phyloP scores from a whole-genome alignment of 1,140 invertebrate species.

The Drosophila nikananu region DNA sequence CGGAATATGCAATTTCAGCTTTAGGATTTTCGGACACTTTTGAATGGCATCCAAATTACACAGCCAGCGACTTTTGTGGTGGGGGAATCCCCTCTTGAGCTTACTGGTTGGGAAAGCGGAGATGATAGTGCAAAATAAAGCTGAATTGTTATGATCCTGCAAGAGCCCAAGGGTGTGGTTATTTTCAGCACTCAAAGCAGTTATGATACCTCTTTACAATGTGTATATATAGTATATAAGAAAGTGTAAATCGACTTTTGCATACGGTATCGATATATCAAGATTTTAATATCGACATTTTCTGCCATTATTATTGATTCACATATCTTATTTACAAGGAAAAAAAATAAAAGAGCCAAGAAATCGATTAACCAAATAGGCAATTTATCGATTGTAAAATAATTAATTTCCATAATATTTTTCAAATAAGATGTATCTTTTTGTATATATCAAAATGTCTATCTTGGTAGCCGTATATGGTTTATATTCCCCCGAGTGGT shows the following conservation, averaged over 20 bases:
- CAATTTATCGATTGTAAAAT: not conserved
- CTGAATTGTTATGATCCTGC: slow-evolving; percentile 10
- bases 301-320: too few relatives aligned
- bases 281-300: too few relatives aligned
- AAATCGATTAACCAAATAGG: not conserved
- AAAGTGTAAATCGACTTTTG: too few relatives aligned
- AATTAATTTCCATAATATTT: not conserved
- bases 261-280: too few relatives aligned
- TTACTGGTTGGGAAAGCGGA: not conserved
- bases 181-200: not conserved
- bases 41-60: slow-evolving; percentile 62
- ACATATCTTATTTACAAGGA: too few relatives aligned
- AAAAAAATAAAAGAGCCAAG: not conserved
- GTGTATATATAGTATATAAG: too few relatives aligned
- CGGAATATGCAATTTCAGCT: slow-evolving; percentile 71
- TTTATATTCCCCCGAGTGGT: not conserved
- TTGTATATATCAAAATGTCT: not conserved
- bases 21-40: slow-evolving; percentile 61
- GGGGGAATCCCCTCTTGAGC: slow-evolving; percentile 9
- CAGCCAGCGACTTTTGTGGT: slow-evolving; percentile 14
- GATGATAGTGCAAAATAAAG: not conserved
- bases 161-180: too few relatives aligned
- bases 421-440: not conserved
- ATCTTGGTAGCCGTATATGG: not conserved
- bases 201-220: not conserved